Conservation (phyloP, 1,140 invertebrate genomes). For the Ridgeia piscesae region DNA sequence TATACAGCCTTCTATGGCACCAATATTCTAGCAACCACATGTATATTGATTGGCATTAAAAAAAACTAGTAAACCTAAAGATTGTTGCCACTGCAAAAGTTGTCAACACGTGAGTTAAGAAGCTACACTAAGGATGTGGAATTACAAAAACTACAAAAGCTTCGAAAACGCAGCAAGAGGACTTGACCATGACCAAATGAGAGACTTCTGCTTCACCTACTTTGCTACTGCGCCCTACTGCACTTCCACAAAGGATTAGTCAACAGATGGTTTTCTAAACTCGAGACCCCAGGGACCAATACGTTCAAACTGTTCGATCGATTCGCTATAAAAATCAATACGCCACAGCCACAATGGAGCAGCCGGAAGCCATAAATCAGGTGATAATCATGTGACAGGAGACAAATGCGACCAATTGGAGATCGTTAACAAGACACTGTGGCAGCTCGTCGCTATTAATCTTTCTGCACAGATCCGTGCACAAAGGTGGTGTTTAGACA, state of each 20-base stretch:
- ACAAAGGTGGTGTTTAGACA: background rate
- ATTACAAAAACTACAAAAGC: too few species aligned
- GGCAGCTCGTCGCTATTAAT: background rate
- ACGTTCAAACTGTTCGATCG: background rate
- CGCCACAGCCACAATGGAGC: background rate
- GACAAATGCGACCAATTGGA: background rate
- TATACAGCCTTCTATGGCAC: too few species aligned
- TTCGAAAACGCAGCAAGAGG: too few species aligned
- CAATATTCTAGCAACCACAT: too few species aligned
- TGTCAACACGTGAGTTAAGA: too few species aligned
- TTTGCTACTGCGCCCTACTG: too few species aligned
- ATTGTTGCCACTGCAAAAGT: too few species aligned
- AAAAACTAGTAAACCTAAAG: too few species aligned
- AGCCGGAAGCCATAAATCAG: background rate
- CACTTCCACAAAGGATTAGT: background rate
- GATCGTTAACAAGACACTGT: constrained; percentile 5
- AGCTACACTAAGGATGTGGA: too few species aligned
- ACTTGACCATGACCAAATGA: too few species aligned
- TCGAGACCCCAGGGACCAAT: background rate
- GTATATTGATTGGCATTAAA: too few species aligned
- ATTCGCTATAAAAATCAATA: constrained; percentile 2
- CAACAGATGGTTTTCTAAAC: background rate
- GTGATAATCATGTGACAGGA: background rate
- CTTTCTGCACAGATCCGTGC: background rate
- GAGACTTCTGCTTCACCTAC: too few species aligned